Percentiles rank a stretch among this genome's conserved stretches.
These are phyloP conservation scores for Mesitornis unicolor DNA, from an alignment of 2,113 vertebrate species.

Conservation along the genomic window DNA sequence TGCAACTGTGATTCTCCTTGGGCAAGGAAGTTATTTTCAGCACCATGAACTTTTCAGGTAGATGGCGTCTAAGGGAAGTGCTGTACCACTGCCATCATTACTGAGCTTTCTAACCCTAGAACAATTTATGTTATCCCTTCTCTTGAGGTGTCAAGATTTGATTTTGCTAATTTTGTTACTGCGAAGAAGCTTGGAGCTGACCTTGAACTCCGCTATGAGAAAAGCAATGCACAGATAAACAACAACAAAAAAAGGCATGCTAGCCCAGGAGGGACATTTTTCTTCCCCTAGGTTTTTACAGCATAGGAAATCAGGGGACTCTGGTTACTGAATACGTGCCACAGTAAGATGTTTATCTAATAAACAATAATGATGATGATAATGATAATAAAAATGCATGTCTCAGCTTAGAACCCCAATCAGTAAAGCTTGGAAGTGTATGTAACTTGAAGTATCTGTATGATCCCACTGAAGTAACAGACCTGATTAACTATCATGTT, in stretches of 20 bases:
- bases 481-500: not conserved
- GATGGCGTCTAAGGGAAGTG: not conserved
- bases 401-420: not conserved
- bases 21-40: not conserved
- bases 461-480: not conserved
- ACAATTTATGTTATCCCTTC: not conserved
- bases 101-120: not conserved
- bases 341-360: not conserved
- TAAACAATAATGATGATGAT: not conserved
- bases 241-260: not conserved
- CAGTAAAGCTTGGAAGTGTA: not conserved
- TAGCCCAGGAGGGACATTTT: not conserved
- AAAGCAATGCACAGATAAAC: not conserved
- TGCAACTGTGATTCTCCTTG: not conserved
- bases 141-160: not conserved
- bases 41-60: not conserved
- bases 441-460: not conserved
- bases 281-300: not conserved
- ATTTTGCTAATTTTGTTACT: not conserved
- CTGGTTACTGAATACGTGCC: not conserved
- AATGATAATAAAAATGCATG: not conserved
- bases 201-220: not conserved
- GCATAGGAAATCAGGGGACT: not conserved
- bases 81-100: not conserved
- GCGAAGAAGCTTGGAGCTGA: not conserved